Percentiles rank a stretch among this genome's conserved stretches.
These are phyloP conservation scores for Hermaeophaga mercurialis DNA, from an alignment of 2,888 invertebrate genomes.

Conservation along the genomic window DNA sequence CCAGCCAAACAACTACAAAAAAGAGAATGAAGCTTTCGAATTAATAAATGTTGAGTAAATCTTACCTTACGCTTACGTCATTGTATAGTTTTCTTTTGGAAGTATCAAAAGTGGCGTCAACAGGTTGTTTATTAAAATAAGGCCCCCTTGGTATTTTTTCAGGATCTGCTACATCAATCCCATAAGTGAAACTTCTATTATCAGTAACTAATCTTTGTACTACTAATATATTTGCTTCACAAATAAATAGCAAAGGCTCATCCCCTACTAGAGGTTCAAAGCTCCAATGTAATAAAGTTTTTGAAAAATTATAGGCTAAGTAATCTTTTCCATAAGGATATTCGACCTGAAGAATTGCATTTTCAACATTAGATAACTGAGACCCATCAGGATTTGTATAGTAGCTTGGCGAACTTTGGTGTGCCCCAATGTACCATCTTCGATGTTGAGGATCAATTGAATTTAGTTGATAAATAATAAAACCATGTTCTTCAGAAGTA, in stretches of 20 bases:
- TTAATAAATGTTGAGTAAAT: neutral
- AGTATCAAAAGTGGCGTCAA: conserved; percentile 82
- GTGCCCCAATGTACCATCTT: conserved; percentile 85
- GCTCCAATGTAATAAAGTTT: conserved; percentile 79
- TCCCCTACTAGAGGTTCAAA: conserved; percentile 79
- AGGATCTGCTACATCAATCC: conserved; percentile 80
- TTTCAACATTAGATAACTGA: conserved; percentile 77
- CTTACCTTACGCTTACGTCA: conserved; percentile 72
- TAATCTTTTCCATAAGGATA: conserved; percentile 69
- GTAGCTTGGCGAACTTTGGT: conserved; percentile 72
- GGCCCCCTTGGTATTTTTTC: conserved; percentile 86
- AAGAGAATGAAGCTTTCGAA: neutral
- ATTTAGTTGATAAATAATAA: conserved; percentile 81
- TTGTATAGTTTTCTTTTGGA: conserved; percentile 71
- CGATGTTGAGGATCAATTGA: conserved; percentile 84
- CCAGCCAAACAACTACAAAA: conserved; percentile 73
- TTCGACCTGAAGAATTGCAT: conserved; percentile 73
- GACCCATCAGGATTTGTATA: conserved; percentile 90
- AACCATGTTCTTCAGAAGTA: conserved; percentile 84
- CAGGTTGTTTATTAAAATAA: conserved; percentile 84
- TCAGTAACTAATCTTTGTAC: conserved; percentile 74
- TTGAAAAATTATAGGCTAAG: conserved; percentile 79
- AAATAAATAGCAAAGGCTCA: conserved; percentile 81
- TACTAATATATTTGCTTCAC: conserved; percentile 80
- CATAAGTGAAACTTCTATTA: conserved; percentile 83